Percentiles rank a stretch among this genome's conserved stretches.
phyloP scores from a whole-genome alignment of 2,797 vertebrate genomes.

The Meriones psammophilus region DNA sequence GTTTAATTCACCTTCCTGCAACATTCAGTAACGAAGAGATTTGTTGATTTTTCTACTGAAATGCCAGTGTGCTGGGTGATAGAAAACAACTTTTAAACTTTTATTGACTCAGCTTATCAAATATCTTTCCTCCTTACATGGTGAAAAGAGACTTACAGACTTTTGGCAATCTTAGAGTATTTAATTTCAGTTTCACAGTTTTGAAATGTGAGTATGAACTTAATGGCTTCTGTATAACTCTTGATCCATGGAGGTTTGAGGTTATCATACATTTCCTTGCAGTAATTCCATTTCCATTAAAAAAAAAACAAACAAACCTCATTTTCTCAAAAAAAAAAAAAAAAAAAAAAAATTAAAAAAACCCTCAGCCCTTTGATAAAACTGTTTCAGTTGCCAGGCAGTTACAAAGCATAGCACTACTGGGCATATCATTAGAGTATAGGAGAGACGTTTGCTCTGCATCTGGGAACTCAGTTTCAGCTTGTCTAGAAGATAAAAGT shows the following conservation, averaged over 20 bases:
- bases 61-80: not conserved
- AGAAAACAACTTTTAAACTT: conserved; percentile 25
- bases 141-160: not conserved
- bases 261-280: not conserved
- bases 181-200: conserved; percentile 55
- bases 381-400: not conserved
- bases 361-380: conserved; percentile 1
- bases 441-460: conserved; percentile 14
- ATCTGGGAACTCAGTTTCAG: not conserved
- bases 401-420: not conserved
- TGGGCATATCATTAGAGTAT: conserved; percentile 29
- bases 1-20: conserved; percentile 41
- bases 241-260: not conserved
- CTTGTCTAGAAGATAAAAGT: conserved; percentile 32
- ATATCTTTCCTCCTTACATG: conserved; percentile 29
- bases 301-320: not conserved
- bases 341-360: not conserved
- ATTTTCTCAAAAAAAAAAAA: not conserved
- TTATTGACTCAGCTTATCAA: conserved; percentile 31
- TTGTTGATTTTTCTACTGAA: conserved; percentile 7
- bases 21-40: conserved; percentile 7
- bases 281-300: conserved; percentile 21
- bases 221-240: conserved; percentile 13
- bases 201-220: conserved; percentile 50
- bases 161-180: not conserved